phyloP scores from a whole-genome alignment of 2,797 vertebrate species.

The Prionace glauca region DNA sequence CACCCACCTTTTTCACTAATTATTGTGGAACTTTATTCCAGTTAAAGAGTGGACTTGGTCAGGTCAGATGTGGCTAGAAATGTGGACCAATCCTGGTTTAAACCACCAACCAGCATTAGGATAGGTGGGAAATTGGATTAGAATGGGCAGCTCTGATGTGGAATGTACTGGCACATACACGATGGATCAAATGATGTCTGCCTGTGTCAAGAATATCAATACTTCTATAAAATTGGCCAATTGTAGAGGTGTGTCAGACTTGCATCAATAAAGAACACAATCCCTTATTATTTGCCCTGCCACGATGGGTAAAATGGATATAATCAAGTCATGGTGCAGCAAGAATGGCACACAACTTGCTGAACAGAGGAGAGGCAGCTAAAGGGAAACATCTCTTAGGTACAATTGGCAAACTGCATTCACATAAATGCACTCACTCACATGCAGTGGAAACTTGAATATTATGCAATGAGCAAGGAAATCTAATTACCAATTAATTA shows the following conservation, averaged over 20 bases:
- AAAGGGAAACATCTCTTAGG: neutral
- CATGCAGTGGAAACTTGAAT: neutral
- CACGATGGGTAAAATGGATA: neutral
- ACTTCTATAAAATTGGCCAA: neutral
- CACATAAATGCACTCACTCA: neutral
- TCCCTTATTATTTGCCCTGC: neutral
- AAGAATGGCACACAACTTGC: neutral
- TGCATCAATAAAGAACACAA: neutral
- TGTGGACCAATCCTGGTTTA: neutral
- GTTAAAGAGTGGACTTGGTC: neutral
- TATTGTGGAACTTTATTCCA: neutral
- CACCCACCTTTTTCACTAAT: no score
- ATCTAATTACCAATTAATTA: neutral
- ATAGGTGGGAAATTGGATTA: neutral
- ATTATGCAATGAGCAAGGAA: neutral
- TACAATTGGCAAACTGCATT: neutral
- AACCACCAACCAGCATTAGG: neutral
- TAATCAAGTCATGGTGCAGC: neutral
- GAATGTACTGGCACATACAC: neutral
- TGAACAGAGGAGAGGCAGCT: neutral
- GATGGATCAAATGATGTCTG: neutral
- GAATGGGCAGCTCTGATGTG: neutral
- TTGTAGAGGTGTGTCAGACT: neutral
- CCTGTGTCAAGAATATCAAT: neutral
- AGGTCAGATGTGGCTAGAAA: neutral